These are phyloP conservation scores for Labia minor DNA, from an alignment of 2,888 invertebrate genomes.

Conservation along the genomic window DNA sequence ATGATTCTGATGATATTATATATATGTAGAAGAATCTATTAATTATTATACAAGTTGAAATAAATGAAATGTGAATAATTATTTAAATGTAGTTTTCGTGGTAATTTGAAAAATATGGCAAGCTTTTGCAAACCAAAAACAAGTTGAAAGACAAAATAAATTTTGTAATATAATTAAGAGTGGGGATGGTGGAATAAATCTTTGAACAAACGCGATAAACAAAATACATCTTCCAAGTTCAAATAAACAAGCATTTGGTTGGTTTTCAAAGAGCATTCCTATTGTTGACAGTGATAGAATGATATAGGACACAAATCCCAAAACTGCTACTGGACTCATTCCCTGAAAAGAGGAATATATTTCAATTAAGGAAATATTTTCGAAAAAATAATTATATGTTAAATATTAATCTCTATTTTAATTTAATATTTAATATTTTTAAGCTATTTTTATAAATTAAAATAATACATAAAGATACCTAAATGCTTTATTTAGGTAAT, in stretches of 20 bases:
- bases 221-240: constrained; percentile 57
- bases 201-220: constrained; percentile 40
- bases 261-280: constrained; percentile 60
- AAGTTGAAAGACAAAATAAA: neutral
- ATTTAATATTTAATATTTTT: no score
- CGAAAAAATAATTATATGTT: no score
- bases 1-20: neutral
- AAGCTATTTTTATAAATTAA: no score
- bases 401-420: no score
- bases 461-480: no score
- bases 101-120: neutral
- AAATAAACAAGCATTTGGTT: constrained; percentile 46
- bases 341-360: constrained; percentile 47
- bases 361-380: constrained; percentile 18
- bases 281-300: constrained; percentile 56
- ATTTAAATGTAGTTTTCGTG: neutral
- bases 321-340: constrained; percentile 47
- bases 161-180: neutral
- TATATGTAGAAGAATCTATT: neutral
- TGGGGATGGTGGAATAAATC: neutral
- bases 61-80: neutral
- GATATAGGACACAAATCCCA: constrained; percentile 51
- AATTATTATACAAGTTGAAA: neutral
- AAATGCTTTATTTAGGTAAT: no score
- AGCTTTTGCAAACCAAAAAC: neutral